Base-by-base conservation (phyloP, 2,113 vertebrate species). In the Anhinga anhinga region DNA sequence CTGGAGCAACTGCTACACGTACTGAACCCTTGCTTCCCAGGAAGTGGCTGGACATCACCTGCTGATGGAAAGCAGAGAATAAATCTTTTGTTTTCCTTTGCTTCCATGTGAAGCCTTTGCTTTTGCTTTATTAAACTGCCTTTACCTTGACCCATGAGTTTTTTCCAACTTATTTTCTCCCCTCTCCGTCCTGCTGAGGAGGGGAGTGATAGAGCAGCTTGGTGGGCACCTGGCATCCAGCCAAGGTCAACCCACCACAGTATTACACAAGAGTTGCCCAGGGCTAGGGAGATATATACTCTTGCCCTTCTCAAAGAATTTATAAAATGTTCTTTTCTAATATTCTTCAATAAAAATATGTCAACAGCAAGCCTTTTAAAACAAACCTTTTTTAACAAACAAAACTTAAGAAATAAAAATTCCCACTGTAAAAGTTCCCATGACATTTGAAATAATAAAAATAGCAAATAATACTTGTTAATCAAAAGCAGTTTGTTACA, bases 91-190 rank as follows among this genome's bases (percentile, higher is more conserved):
- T 67, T 47, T 67, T 47, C 44, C 44, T 67, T 67, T 47, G 15
- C 7, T 45, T 45, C 16, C 7, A 2, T 1, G 5, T 3, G 10
- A 5, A 7, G 10, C 10, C 15, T 47, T 47, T 67, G 32, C 65
- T 67, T 45, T 23, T 45, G 42, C 44, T 47, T 67, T 47, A 25
- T 47, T 67, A n/a, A 47, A 67, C 32, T 34, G 21, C 30, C 44
- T 67, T 67, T 69, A n/a, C 25, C 32, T 26, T 47, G 32, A 69
- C 22, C 44, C 44, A n/a, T 1, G 7, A 59, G 14, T n/a, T n/a
- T 67, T 26, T 66, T n/a, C 21, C 32, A n/a, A 47, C 22, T 47
- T 47, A 47, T n/a, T 47, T 47, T n/a, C 15, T 34, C 32, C 22
- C 44, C 8, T 3, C 32, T 5, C 22, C 10, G 8, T 47, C 32